phyloP scores from a whole-genome alignment of 2,888 invertebrate genomes.

The Teinopalpus imperialis region DNA sequence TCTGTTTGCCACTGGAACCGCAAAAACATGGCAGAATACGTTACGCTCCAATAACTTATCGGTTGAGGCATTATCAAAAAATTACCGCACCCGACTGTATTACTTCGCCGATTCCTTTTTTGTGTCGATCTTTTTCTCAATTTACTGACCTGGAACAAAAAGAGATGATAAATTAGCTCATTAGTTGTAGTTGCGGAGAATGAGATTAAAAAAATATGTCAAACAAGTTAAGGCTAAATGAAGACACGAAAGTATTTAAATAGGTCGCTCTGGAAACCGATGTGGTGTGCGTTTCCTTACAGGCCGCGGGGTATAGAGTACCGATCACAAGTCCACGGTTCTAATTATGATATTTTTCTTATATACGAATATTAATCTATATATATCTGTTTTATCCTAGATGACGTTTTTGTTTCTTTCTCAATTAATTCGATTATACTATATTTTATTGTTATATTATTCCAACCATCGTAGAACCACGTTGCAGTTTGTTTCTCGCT shows the following conservation, averaged over 20 bases:
- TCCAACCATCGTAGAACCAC: too few relatives aligned
- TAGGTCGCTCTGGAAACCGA: not conserved
- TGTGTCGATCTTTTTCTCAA: too few relatives aligned
- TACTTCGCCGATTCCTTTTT: slow-evolving; percentile 1
- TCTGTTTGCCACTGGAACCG: slow-evolving; percentile 9
- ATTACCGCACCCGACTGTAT: slow-evolving; percentile 8
- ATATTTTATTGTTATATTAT: too few relatives aligned
- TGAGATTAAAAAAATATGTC: slow-evolving; percentile 1
- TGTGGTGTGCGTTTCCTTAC: too few relatives aligned
- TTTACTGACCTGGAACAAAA: slow-evolving; percentile 24
- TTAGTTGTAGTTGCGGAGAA: slow-evolving; percentile 4
- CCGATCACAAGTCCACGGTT: too few relatives aligned
- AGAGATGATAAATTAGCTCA: slow-evolving; percentile 17
- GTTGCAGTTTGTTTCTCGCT: too few relatives aligned
- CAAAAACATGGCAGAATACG: slow-evolving; percentile 17
- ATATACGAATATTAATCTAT: too few relatives aligned
- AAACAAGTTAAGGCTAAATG: slow-evolving; percentile 11
- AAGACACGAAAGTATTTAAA: slow-evolving; percentile 4
- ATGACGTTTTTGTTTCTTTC: too few relatives aligned
- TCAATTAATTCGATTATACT: too few relatives aligned
- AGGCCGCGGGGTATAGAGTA: too few relatives aligned
- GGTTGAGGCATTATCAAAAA: slow-evolving; percentile 12
- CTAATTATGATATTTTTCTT: too few relatives aligned
- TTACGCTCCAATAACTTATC: slow-evolving; percentile 22
- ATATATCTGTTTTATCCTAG: too few relatives aligned